These are phyloP conservation scores for Saturnia pavonia DNA, from an alignment of 2,888 invertebrate species.

Conservation along the genomic window DNA sequence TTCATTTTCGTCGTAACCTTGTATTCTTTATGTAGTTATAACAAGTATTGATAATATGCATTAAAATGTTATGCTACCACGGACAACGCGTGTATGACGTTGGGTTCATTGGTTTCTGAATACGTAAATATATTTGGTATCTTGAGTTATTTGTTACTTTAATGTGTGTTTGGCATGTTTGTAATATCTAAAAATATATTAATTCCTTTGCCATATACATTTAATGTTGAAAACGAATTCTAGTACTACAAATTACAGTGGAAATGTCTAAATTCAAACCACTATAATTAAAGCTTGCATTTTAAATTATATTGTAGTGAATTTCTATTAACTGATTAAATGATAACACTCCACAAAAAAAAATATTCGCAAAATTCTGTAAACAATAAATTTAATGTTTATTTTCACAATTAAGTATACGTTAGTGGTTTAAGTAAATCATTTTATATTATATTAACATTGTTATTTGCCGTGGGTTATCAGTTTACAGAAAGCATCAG, in stretches of 20 bases:
- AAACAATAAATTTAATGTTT: conserved; percentile 15
- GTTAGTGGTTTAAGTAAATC: conserved; percentile 53
- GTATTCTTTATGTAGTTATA: not conserved
- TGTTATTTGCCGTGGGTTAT: conserved; percentile 54
- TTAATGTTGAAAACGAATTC: not conserved
- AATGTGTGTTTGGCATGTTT: not conserved
- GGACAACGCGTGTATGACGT: not conserved
- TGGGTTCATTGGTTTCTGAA: not conserved
- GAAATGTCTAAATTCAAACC: too few species aligned
- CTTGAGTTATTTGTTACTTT: not conserved
- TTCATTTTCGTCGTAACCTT: not conserved
- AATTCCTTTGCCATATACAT: not conserved
- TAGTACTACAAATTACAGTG: too few species aligned
- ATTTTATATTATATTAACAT: conserved; percentile 61
- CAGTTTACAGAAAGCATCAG: conserved; percentile 63
- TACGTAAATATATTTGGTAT: not conserved
- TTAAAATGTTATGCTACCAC: not conserved
- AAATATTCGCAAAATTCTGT: conserved; percentile 7
- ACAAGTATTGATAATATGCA: not conserved
- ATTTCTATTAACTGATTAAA: not conserved
- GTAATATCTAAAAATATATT: not conserved
- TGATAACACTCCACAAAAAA: not conserved
- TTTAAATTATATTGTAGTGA: not conserved
- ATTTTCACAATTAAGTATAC: conserved; percentile 32
- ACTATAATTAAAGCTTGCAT: not conserved